These are phyloP conservation scores for Lacanobia oleracea DNA, from an alignment of 2,888 invertebrate genomes.

Conservation along the genomic window DNA sequence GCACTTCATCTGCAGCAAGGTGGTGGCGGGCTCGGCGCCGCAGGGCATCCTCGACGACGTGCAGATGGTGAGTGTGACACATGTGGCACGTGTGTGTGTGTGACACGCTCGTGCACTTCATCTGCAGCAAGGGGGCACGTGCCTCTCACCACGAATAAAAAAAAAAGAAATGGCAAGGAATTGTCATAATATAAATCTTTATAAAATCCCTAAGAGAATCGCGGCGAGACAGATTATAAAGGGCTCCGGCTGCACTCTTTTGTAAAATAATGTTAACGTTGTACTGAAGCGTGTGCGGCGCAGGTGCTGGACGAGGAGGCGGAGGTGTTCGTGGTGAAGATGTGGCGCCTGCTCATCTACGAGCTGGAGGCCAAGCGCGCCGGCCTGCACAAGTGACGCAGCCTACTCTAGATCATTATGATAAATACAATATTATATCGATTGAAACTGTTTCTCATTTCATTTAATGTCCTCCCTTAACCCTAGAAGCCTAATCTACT, in stretches of 20 bases:
- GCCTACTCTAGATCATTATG: conserved; percentile 59
- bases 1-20: not conserved
- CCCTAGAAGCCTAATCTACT: too few relatives aligned
- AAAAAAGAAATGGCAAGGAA: too few relatives aligned
- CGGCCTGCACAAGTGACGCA: conserved; percentile 91
- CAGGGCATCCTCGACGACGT: conserved; percentile 23
- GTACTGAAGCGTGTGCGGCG: too few relatives aligned
- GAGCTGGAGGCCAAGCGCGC: conserved; percentile 99
- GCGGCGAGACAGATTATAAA: too few relatives aligned
- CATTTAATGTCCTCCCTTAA: not conserved
- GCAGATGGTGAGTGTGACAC: conserved; percentile 92
- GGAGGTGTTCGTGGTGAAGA: conserved; percentile 99
- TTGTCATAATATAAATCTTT: too few relatives aligned
- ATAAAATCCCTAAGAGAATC: too few relatives aligned
- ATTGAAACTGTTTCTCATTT: not conserved
- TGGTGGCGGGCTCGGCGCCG: conserved; percentile 10
- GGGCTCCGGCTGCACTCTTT: too few relatives aligned
- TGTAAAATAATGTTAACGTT: too few relatives aligned
- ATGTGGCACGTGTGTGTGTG: not conserved
- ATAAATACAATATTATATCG: conserved; percentile 48
- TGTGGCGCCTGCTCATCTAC: conserved; percentile 99
- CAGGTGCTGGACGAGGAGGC: conserved; percentile 99
- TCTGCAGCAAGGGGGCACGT: not conserved
- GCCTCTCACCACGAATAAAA: too few relatives aligned
- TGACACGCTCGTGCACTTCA: not conserved